These are phyloP conservation scores for Darevskia mixta DNA, from an alignment of 2,797 vertebrate genomes.

Conservation along the genomic window DNA sequence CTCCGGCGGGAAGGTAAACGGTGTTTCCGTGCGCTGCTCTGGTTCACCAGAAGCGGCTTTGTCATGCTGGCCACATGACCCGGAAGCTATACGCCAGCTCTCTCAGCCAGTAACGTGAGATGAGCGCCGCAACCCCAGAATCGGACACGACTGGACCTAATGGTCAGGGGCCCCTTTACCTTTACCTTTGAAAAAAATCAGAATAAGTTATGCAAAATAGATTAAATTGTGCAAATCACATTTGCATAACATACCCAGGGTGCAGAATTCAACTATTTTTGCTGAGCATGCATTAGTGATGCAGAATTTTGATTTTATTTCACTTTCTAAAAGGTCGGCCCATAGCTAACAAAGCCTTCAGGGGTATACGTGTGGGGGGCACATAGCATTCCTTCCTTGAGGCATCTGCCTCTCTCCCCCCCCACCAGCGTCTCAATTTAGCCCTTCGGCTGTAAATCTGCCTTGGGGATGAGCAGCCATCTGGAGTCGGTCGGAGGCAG, in stretches of 20 bases:
- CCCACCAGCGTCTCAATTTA: neutral
- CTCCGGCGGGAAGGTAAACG: no score
- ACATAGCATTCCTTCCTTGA: neutral
- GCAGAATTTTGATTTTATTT: neutral
- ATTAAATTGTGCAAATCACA: neutral
- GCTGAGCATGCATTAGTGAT: neutral
- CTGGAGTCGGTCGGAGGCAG: neutral
- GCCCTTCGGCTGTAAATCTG: neutral
- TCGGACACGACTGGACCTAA: no score
- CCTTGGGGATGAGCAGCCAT: neutral
- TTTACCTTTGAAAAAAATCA: neutral
- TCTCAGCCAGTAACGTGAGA: no score
- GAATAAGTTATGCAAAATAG: neutral
- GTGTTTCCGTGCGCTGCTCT: no score
- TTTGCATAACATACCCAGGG: neutral
- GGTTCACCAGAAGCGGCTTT: no score
- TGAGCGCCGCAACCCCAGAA: no score
- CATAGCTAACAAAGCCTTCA: neutral
- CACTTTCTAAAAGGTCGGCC: no score
- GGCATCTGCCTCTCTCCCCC: neutral
- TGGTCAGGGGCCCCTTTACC: no score
- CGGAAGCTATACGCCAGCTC: no score
- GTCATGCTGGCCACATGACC: no score
- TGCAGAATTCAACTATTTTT: neutral
- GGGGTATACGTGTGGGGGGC: neutral